Base-by-base conservation (phyloP, 2,888 invertebrate species). In the Molorchus minor region DNA sequence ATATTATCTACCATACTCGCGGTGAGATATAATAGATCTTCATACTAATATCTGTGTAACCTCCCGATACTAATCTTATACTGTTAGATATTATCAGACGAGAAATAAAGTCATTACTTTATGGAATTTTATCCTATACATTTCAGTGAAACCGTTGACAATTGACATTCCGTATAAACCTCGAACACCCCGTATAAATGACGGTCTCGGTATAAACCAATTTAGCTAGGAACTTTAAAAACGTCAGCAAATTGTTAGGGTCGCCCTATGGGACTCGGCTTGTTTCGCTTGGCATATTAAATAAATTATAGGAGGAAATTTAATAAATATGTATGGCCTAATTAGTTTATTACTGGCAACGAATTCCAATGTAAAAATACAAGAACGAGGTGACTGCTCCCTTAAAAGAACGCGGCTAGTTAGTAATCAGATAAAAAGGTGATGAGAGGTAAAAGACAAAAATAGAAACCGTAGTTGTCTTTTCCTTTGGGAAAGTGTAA, bases 21-120 rank as follows among this genome's bases (percentile, higher is more conserved):
- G 80, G 80, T 80, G 77, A 79, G 77, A 69, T n/a, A n/a, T n/a
- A n/a, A n/a, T n/a, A n/a, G n/a, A n/a, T n/a, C 30, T 47, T 36
- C 49, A 36, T 21, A 47, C 41, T 56, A 47, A 51, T 56, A 41
- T 29, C 35, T 36, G 44, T 49, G 21, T 51, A 35, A 17, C 38
- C n/a, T n/a, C 5, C 4, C 3, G 12, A 35, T 38, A 36, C 38
- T 40, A 56, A 55, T 35, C 16, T n/a, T 36, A 35, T 36, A 29
- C 38, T 46, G 55, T 46, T 55, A 51, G 46, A 46, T 19, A 58
- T 41, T 58, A 36, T 53, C n/a, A n/a, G 35, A 46, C 21, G 30
- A 47, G 16, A 46, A 55, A 55, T 44, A 40, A 38, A 55, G 30
- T 36, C 25, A 36, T 45, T 16, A 35, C 43, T 19, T n/a, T 36